Evolutionary conservation across 92 coral and sea anemone species (phyloP).

Genomic region (Heteractis magnifica): DNA sequence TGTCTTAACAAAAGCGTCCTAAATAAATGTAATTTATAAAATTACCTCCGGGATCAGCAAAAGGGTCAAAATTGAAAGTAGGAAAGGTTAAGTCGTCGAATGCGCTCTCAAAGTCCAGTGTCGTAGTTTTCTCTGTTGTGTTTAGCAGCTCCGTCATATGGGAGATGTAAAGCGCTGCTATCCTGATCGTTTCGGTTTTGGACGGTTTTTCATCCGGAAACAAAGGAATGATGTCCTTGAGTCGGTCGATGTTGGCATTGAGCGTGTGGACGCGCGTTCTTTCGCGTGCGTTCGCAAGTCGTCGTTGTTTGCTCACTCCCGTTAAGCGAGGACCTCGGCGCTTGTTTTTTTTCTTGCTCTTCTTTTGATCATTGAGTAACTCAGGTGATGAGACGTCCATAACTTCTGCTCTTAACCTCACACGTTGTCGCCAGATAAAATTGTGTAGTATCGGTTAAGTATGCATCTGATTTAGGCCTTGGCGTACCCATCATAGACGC

Average conservation of each 20-base stretch:
- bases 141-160: slow-evolving; percentile 59
- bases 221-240: slow-evolving; percentile 54
- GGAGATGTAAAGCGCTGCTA: slow-evolving; percentile 59
- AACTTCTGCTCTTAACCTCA: slow-evolving; percentile 17
- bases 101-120: slow-evolving; percentile 34
- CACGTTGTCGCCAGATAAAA: slow-evolving; percentile 14
- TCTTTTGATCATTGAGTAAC: slow-evolving; percentile 4
- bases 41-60: slow-evolving; percentile 57
- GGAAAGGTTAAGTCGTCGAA: slow-evolving; percentile 55
- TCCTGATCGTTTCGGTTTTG: slow-evolving; percentile 60
- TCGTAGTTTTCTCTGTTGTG: slow-evolving; percentile 21
- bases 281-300: slow-evolving; percentile 70
- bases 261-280: slow-evolving; percentile 54
- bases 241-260: slow-evolving; percentile 59
- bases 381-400: slow-evolving; percentile 32
- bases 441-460: neutral
- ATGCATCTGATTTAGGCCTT: slow-evolving; percentile 10
- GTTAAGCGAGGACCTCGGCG: slow-evolving; percentile 58
- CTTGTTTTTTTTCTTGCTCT: slow-evolving; percentile 35
- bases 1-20: neutral
- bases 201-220: slow-evolving; percentile 70
- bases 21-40: neutral
- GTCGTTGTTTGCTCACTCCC: slow-evolving; percentile 73
- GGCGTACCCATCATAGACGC: slow-evolving; percentile 1
- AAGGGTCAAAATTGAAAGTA: slow-evolving; percentile 55